Percentiles rank a stretch among this genome's conserved stretches.
Evolutionary conservation across 2,888 invertebrate species (phyloP).

Genomic region (Parnassius glacialis): DNA sequence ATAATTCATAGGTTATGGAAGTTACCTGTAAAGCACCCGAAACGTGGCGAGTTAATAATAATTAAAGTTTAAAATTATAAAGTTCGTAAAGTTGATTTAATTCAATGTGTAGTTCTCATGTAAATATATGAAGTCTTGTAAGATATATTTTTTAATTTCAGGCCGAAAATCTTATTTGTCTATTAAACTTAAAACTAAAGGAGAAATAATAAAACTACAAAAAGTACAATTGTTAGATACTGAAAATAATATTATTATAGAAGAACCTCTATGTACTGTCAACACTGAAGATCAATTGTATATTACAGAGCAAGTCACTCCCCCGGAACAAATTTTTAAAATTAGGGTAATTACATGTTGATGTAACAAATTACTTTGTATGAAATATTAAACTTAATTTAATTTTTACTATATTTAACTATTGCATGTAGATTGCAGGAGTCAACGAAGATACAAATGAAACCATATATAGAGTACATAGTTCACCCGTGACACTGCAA

Average conservation of each 20-base stretch:
- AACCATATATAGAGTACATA: conserved; percentile 6
- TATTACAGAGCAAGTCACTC: conserved; percentile 37
- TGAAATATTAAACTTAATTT: neutral
- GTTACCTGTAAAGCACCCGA: no score
- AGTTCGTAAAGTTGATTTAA: no score
- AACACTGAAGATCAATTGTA: conserved; percentile 41
- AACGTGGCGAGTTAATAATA: no score
- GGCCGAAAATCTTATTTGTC: conserved; percentile 43
- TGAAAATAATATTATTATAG: conserved; percentile 35
- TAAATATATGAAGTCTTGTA: no score
- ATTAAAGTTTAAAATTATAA: no score
- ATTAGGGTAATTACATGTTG: conserved; percentile 36
- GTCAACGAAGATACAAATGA: conserved; percentile 4
- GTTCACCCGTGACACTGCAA: conserved; percentile 11
- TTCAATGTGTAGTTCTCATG: no score
- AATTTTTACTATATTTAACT: neutral
- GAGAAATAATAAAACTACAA: conserved; percentile 36
- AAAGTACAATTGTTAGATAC: conserved; percentile 42
- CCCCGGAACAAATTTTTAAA: conserved; percentile 46
- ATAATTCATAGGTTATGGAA: no score
- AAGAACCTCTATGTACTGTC: conserved; percentile 36
- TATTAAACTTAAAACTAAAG: conserved; percentile 41
- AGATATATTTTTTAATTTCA: conserved; percentile 32
- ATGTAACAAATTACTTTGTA: neutral
- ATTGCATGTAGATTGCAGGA: conserved; percentile 11